A percentile compares a stretch with the other conserved stretches of the same genome.
phyloP scores from a whole-genome alignment of 2,113 vertebrate species.

The Rhinolophus sinicus region DNA sequence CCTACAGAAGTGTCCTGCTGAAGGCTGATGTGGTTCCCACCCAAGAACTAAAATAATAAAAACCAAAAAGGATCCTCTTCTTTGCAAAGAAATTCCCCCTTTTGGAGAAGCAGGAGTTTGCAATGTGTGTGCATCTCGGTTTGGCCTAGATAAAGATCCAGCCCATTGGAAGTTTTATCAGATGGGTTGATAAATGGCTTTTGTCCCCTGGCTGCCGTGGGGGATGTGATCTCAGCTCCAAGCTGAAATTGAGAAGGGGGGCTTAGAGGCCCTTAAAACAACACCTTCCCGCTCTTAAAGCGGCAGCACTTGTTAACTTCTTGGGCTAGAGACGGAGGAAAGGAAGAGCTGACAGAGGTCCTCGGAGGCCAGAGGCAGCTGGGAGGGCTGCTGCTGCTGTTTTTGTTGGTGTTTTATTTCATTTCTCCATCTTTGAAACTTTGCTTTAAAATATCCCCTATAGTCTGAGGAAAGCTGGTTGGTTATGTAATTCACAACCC shows the following conservation, averaged over 20 bases:
- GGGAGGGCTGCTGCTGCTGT: rapidly evolving
- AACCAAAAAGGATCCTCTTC: not conserved
- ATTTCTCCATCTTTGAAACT: slow-evolving; percentile 1
- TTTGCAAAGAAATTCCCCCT: not conserved
- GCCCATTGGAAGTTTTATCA: slow-evolving; percentile 79
- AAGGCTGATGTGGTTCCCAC: not conserved
- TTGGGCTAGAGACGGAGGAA: not conserved
- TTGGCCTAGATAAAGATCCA: slow-evolving; percentile 81
- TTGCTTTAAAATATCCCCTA: not conserved
- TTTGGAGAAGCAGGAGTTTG: not conserved
- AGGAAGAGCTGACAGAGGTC: not conserved
- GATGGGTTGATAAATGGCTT: slow-evolving; percentile 85
- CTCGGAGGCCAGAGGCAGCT: not conserved
- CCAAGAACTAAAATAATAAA: not conserved
- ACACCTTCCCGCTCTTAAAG: slow-evolving; percentile 64
- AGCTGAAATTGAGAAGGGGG: slow-evolving; percentile 77
- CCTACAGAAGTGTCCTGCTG: not conserved
- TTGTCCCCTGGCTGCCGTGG: slow-evolving; percentile 78
- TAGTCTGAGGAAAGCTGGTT: slow-evolving; percentile 14
- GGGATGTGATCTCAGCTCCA: slow-evolving; percentile 72
- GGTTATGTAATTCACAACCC: slow-evolving; percentile 63
- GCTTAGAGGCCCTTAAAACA: slow-evolving; percentile 72
- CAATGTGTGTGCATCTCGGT: not conserved
- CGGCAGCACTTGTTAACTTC: slow-evolving; percentile 25
- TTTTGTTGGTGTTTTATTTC: not conserved